Evolutionary conservation across 2,888 invertebrate species (phyloP).

Genomic region (Euclidia mi): DNA sequence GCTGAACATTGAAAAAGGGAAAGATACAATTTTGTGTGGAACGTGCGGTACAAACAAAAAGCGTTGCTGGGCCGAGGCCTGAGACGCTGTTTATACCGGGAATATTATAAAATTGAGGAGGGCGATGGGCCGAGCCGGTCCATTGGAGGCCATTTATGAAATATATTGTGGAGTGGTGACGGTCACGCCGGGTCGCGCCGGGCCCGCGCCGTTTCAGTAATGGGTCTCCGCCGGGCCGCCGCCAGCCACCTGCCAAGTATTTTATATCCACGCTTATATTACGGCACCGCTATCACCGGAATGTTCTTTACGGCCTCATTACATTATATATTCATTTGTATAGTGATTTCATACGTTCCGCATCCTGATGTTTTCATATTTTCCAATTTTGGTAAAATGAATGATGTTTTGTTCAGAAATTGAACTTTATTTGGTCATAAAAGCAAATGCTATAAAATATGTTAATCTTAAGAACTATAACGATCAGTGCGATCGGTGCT

Average conservation of each 20-base stretch:
- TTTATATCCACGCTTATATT: slow-evolving; percentile 10
- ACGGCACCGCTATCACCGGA: neutral
- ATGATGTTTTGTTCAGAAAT: neutral
- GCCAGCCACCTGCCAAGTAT: neutral
- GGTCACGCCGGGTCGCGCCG: neutral
- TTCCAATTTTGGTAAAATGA: slow-evolving; percentile 12
- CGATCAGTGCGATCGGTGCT: too few relatives aligned
- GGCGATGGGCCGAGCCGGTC: slow-evolving; percentile 29
- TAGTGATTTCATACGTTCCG: slow-evolving; percentile 5
- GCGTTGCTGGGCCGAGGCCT: neutral
- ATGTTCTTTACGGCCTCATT: slow-evolving; percentile 4
- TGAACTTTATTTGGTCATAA: neutral
- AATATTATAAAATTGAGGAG: slow-evolving; percentile 46
- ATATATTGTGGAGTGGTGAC: slow-evolving; percentile 57
- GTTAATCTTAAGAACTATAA: too few relatives aligned
- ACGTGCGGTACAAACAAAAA: slow-evolving; percentile 11
- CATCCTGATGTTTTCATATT: slow-evolving; percentile 5
- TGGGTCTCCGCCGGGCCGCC: too few relatives aligned
- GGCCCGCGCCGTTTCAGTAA: too few relatives aligned
- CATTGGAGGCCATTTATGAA: slow-evolving; percentile 58
- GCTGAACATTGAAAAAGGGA: slow-evolving; percentile 13
- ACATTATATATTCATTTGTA: too few relatives aligned
- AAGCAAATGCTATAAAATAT: too few relatives aligned
- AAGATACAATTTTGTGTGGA: slow-evolving; percentile 11
- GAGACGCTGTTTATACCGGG: slow-evolving; percentile 32